Base-by-base conservation (phyloP, 2,888 invertebrate species). In the Drosophila ezoana region DNA sequence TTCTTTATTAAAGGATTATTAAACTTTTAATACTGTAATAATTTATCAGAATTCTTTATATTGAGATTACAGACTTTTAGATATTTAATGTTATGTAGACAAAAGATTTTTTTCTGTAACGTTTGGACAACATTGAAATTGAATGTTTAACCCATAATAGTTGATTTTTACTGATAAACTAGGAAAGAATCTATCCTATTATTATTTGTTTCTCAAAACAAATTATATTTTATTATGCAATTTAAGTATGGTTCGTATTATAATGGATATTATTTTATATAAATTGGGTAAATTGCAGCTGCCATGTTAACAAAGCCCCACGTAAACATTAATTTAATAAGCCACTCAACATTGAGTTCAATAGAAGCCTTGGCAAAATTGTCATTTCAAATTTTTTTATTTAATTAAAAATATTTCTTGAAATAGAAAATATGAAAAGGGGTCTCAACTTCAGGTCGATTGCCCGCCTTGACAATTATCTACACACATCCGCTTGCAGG, bases 381-480 rank as follows among this genome's bases (percentile, higher is more conserved):
- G 64, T 71, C 81, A 70, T 48, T 57, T 53, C 45, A 35, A 45
- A 44, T 51, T 61, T 23, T 32, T 47, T 37, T 43, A 68, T 72
- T 86, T 76, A 86, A 87, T 76, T 72, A 66, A 79, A 65, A 76
- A 82, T 16, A 40, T 5, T 14, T 14, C 43, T 43, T 53, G 53
- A 45, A 74, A 74, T 67, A 68, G 56, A 67, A 58, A 59, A 59
- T 54, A 51, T 69, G 61, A 61, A 78, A 80, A 65, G 66, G 49
- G 66, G 60, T 63, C 38, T 45, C 58, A 76, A 68, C 35, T 38
- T 51, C 58, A 44, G 51, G 45, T 59, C 44, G 23, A 6, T 16
- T 11, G 35, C 9, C 23, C 35, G 67, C 76, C 73, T 76, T 87
- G 88, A 87, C 88, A 87, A 87, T 82, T 87, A 85, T 82, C 80